phyloP scores from a whole-genome alignment of 2,888 invertebrate genomes.

The Taenaris catops region DNA sequence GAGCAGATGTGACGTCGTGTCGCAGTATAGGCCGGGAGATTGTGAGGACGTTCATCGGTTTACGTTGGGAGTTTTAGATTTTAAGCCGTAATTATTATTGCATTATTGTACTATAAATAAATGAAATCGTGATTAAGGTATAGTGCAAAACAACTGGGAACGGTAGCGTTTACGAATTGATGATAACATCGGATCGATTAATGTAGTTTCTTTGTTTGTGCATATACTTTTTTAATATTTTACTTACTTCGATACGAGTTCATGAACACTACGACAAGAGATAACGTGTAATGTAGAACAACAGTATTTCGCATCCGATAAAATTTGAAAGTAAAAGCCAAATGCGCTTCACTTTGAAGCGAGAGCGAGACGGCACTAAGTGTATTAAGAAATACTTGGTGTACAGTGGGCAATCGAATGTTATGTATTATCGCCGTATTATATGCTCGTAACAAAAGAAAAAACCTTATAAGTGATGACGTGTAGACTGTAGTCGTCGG shows the following conservation, averaged over 20 bases:
- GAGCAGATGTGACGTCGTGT: constrained; percentile 38
- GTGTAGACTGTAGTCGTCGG: constrained; percentile 23
- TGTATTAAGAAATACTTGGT: constrained; percentile 24
- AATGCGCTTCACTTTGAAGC: constrained; percentile 30
- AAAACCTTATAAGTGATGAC: constrained; percentile 31
- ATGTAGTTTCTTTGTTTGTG: constrained; percentile 12
- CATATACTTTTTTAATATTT: constrained; percentile 10
- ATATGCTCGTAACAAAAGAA: constrained; percentile 32
- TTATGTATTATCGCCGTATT: constrained; percentile 39
- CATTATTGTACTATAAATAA: constrained; percentile 66
- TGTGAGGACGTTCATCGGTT: constrained; percentile 49
- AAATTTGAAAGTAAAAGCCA: constrained; percentile 41
- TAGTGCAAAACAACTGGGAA: constrained; percentile 78
- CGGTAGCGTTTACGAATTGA: constrained; percentile 45
- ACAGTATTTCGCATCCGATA: constrained; percentile 28
- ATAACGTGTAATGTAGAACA: constrained; percentile 21
- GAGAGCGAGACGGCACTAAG: constrained; percentile 28
- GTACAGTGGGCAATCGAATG: constrained; percentile 27
- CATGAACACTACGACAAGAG: constrained; percentile 7
- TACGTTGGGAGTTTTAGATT: constrained; percentile 56
- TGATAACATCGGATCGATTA: constrained; percentile 1
- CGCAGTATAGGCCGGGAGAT: constrained; percentile 28
- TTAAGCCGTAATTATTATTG: constrained; percentile 68
- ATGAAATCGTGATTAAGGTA: constrained; percentile 56
- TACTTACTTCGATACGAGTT: background rate